These are phyloP conservation scores for Apogon talboti DNA, from an alignment of 2,797 vertebrate genomes.

Conservation along the genomic window DNA sequence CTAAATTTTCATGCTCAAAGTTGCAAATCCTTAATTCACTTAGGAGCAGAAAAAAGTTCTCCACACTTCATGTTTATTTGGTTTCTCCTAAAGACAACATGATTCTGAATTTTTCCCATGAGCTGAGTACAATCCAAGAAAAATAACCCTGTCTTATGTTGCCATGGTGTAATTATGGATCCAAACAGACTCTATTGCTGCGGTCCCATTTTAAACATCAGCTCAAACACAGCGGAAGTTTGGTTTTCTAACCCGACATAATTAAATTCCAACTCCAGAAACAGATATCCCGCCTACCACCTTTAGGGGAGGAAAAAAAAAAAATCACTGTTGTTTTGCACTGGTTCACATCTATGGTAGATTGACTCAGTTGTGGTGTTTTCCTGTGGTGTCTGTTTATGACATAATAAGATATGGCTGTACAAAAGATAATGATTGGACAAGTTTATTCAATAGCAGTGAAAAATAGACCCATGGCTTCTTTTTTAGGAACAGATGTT, in stretches of 20 bases:
- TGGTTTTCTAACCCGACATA: conserved; percentile 74
- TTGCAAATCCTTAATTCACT: conserved; percentile 21
- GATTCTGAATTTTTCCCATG: conserved; percentile 71
- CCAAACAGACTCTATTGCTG: conserved; percentile 69
- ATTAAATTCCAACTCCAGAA: conserved; percentile 71
- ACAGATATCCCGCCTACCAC: conserved; percentile 48
- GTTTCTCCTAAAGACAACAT: conserved; percentile 67
- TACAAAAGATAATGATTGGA: conserved; percentile 18
- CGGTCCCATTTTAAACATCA: conserved; percentile 69
- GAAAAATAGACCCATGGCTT: conserved; percentile 5
- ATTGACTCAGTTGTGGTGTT: conserved; percentile 50
- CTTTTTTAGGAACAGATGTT: conserved; percentile 7
- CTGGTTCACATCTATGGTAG: conserved; percentile 44
- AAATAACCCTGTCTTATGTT: conserved; percentile 70
- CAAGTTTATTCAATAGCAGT: conserved; percentile 33
- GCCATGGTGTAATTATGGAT: conserved; percentile 77
- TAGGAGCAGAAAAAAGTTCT: conserved; percentile 34
- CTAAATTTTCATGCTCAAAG: conserved; percentile 35
- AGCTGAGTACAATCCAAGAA: conserved; percentile 72
- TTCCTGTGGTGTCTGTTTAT: conserved; percentile 55
- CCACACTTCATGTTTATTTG: conserved; percentile 66
- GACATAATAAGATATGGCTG: conserved; percentile 43
- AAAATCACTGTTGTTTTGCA: conserved; percentile 40
- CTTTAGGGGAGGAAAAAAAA: conserved; percentile 21
- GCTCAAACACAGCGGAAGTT: conserved; percentile 70